Base-by-base conservation (phyloP, 2,888 invertebrate genomes). In the Hydroisotoma schaefferi region DNA sequence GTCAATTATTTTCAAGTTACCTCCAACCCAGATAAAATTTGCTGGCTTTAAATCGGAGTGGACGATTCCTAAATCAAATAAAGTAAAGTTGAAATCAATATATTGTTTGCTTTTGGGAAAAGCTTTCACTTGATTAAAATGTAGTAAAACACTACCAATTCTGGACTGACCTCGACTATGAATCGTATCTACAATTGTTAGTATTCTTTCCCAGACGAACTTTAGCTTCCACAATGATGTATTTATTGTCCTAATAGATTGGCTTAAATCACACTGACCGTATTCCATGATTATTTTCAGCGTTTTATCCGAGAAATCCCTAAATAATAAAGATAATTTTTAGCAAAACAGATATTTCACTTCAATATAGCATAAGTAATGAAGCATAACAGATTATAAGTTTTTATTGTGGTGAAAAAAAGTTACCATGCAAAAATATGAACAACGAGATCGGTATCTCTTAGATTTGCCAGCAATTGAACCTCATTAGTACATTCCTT, bases 1-100 rank as follows among this genome's bases (percentile, higher is more conserved):
- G 80, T 98, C 98, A 70, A 98, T 99, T 59, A 98, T 80, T 80
- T 98, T 98, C 57, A 98, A 78, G 44, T 87, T 83, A 1, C 89
- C 90, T 65, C 85, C 84, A 5, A 91, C 89, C 75, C 93, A 81
- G 43, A 98, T 81, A 78, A 98, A 99, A 79, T 98, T 98, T 0
- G 93, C 93, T 0, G 98, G 98, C 77, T 98, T 98, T 71, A 98
- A 79, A 78, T 99, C 98, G 0, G 94, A 90, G 79, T 98, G 98
- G 72, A 98, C 91, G 2, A 98, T 90, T 55, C 90, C 93, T 91
- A 40, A 38, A 37, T 33, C 33, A 15, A 33, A 33, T 10, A n/a
- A n/a, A n/a, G n/a, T n/a, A n/a, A n/a, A n/a, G n/a, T n/a, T n/a
- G n/a, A n/a, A n/a, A n/a, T n/a, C n/a, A n/a, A n/a, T n/a, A n/a